A percentile compares a stretch with the other conserved stretches of the same genome.
Conservation (phyloP, 2,888 invertebrate genomes). For the Chrysomela aeneicollis region DNA sequence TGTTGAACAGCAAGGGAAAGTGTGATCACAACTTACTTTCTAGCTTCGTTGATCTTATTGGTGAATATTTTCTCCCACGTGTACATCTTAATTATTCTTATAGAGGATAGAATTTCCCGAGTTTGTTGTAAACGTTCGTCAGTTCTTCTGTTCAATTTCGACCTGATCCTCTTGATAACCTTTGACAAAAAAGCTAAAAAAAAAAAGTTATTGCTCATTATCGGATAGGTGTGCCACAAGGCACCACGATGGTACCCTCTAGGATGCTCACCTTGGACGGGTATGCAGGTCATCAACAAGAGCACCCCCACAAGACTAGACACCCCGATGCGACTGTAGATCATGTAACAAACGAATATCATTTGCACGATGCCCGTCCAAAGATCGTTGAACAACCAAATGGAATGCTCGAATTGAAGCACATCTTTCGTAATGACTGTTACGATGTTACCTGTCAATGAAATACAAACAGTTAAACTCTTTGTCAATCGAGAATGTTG, state of each 20-base stretch:
- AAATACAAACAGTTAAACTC: no score
- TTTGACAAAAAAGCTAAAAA: neutral
- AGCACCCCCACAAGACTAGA: slow-evolving; percentile 65
- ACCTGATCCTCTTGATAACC: neutral
- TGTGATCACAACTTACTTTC: neutral
- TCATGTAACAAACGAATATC: slow-evolving; percentile 79
- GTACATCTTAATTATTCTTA: slow-evolving; percentile 7
- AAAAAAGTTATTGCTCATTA: no score
- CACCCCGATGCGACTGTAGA: slow-evolving; percentile 68
- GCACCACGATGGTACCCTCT: no score
- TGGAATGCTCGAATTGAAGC: slow-evolving; percentile 84
- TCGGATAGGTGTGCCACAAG: no score
- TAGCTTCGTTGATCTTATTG: neutral
- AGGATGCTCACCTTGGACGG: slow-evolving; percentile 43
- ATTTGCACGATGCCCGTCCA: slow-evolving; percentile 91
- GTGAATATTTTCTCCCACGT: slow-evolving; percentile 1
- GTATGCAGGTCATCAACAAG: slow-evolving; percentile 56
- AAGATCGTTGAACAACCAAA: slow-evolving; percentile 87
- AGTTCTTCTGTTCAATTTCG: neutral
- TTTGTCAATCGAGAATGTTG: no score
- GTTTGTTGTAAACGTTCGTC: slow-evolving; percentile 1
- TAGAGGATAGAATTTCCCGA: neutral
- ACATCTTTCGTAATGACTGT: slow-evolving; percentile 94
- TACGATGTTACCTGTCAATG: slow-evolving; percentile 69
- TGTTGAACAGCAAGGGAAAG: no score